Evolutionary conservation across 2,113 vertebrate species (phyloP).

Genomic region (Clarias magur): DNA sequence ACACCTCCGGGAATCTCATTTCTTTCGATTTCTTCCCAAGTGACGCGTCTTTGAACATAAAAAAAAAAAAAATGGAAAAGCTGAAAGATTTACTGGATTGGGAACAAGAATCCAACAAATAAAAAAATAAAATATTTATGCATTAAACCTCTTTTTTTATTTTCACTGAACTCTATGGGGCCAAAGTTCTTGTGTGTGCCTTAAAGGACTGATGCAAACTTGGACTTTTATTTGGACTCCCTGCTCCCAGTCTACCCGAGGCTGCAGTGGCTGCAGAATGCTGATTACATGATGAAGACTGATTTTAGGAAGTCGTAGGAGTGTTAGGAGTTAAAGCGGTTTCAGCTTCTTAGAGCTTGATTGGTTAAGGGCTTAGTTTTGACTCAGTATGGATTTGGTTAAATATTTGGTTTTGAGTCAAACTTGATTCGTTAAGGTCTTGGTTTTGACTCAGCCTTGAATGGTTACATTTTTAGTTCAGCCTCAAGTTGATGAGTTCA

Average conservation of each 20-base stretch:
- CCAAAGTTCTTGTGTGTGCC: not conserved
- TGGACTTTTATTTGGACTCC: not conserved
- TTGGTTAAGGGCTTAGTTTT: not conserved
- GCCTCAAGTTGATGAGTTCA: not conserved
- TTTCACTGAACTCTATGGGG: not conserved
- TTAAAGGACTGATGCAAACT: not conserved
- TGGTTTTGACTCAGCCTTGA: no score
- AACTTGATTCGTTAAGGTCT: not conserved
- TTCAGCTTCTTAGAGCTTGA: not conserved
- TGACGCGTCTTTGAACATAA: not conserved
- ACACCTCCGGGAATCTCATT: not conserved
- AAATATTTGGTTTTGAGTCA: not conserved
- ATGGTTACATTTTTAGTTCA: no score
- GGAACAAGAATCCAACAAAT: not conserved
- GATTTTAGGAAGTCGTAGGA: not conserved
- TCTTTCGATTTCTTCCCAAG: not conserved
- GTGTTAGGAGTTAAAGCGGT: not conserved
- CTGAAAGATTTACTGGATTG: not conserved
- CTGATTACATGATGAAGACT: conserved; percentile 17
- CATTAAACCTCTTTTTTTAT: not conserved
- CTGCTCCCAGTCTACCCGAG: not conserved
- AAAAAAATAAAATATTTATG: not conserved
- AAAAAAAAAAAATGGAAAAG: not conserved
- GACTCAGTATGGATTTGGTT: not conserved
- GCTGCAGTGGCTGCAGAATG: conserved; percentile 6